Evolutionary conservation across 2,113 vertebrate species (phyloP), one percentile per base, ranked within the genome.

Genomic region (Thomomys bottae): DNA sequence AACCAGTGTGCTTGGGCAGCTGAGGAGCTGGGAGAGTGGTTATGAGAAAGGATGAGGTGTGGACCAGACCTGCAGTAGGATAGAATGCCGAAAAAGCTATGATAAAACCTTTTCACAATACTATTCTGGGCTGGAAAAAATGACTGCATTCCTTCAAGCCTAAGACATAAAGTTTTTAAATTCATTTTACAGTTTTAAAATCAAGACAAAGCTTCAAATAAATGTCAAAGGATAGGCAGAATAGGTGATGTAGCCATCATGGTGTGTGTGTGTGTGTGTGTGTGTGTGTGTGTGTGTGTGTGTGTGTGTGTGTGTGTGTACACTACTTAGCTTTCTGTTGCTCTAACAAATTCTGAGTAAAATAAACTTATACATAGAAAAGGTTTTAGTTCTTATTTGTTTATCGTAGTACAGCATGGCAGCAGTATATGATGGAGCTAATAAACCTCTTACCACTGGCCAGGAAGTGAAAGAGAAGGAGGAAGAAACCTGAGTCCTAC

Each of bases 181-280:
- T 40, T 88, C 54, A 20, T 81, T 78, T 84, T 30, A 76, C 2
- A 72, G 54, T 86, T 76, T 26, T 85, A 38, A 88, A 87, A 73
- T 78, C 45, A 82, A 34, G 32, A 63, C 17, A 21, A 23, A 88
- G 59, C 23, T 54, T 54, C 14, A 54, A 94, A 42, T 45, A 34
- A 67, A 63, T 17, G 80, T 81, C 70, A 72, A 66, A 79, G 63
- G n/a, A 78, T 8, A 86, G 45, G 49, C 17, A 80, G 76, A 73
- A 70, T 24, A n/a, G 30, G n/a, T 12, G 24, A 89, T 38, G 6
- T 0, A 79, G 57, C 24, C 63, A 45, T 70, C 26, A 76, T 9
- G 30, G 64, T 3, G 5, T 3, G 21, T 20, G 71, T 21, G 6
- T 36, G 36, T 30, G 21, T 75, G 68, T 72, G 49, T 54, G 49